Evolutionary conservation across 2,797 vertebrate genomes (phyloP).

Genomic region (Hozukius guyotensis): DNA sequence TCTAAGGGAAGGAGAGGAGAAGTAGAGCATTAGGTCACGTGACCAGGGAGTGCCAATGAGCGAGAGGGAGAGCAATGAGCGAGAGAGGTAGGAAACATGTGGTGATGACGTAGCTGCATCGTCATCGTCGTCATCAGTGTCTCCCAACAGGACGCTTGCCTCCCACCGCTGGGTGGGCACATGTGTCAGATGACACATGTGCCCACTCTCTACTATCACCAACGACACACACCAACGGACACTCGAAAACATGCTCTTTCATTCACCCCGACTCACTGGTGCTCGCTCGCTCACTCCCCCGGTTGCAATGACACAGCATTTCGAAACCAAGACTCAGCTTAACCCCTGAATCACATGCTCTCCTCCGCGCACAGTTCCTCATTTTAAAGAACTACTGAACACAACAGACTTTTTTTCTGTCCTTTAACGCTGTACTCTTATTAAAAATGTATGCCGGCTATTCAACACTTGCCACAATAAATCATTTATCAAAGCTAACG

Average conservation of each 20-base stretch:
- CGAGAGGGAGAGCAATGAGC: constrained; percentile 56
- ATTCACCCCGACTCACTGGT: constrained; percentile 34
- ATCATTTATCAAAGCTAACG: background rate
- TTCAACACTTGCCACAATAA: background rate
- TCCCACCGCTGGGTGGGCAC: constrained; percentile 64
- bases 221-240: constrained; percentile 50
- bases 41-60: constrained; percentile 71
- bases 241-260: constrained; percentile 46
- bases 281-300: constrained; percentile 43
- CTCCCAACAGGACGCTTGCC: constrained; percentile 58
- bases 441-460: background rate
- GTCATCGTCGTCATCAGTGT: constrained; percentile 53
- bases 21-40: constrained; percentile 73
- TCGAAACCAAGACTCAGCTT: constrained; percentile 49
- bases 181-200: constrained; percentile 61
- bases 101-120: constrained; percentile 72
- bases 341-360: constrained; percentile 62
- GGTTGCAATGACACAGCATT: constrained; percentile 71
- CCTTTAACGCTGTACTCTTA: background rate
- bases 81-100: constrained; percentile 71
- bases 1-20: constrained; percentile 73
- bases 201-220: constrained; percentile 44
- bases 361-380: background rate
- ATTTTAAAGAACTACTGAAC: constrained; percentile 1
- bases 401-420: background rate